Conservation (phyloP, 2,113 vertebrate species). For the Anguilla rostrata region DNA sequence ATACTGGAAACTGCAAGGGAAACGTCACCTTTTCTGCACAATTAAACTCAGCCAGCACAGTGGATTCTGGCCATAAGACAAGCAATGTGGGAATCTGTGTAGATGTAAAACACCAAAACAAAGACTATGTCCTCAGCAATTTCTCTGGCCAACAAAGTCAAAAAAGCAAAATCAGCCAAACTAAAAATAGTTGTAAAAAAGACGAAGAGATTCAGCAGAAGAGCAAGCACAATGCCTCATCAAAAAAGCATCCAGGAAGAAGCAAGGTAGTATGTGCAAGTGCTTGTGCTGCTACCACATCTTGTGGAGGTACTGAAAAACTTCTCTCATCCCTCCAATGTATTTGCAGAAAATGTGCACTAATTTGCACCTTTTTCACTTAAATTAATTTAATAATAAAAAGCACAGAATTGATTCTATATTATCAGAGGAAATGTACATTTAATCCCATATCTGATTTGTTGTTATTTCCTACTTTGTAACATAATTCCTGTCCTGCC, state of each 20-base stretch:
- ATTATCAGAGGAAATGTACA: background rate
- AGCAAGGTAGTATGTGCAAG: background rate
- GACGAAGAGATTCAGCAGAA: background rate
- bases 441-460: background rate
- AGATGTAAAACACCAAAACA: conserved; percentile 15
- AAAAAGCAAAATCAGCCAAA: conserved; percentile 16
- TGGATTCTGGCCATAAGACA: conserved; percentile 21
- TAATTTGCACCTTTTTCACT: background rate
- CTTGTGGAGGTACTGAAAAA: background rate
- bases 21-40: conserved; percentile 3
- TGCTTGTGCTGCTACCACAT: background rate
- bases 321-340: background rate
- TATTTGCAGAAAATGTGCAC: background rate
- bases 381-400: background rate
- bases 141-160: background rate
- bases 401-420: background rate
- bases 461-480: background rate
- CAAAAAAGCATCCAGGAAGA: background rate
- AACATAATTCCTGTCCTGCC: background rate
- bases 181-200: background rate
- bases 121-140: background rate
- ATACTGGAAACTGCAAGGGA: background rate
- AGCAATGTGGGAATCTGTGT: conserved; percentile 2
- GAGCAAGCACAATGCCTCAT: background rate
- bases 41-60: conserved; percentile 16